Evolutionary conservation across 2,888 invertebrate genomes (phyloP), one percentile per base, ranked within the genome.

Genomic region (Mythimna albipuncta): DNA sequence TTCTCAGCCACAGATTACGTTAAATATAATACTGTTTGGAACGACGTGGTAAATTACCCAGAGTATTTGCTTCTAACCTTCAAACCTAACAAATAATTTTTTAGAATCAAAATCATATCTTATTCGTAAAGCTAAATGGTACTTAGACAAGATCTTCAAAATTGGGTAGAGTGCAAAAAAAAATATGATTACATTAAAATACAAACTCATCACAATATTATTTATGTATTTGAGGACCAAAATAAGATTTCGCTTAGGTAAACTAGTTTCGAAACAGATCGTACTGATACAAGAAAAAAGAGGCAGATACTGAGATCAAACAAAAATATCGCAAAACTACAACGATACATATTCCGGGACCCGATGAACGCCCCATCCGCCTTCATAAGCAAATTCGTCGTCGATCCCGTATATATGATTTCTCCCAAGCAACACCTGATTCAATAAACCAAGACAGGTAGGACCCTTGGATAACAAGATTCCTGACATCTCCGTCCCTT

Each of bases 371-470:
- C 26, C 44, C 64, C 69, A 44, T 77, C 57, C 79, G 19, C 63
- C 69, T 64, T 78, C 73, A 79, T 82, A 83, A 79, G 85, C 76
- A 83, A 85, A 85, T 83, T 82, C 81, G 75, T 74, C 68, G 68
- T 16, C 75, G 72, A 74, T 76, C 75, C 70, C 74, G 67, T 80
- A 80, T 83, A 83, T 82, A 80, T 78, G 82, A 88, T 86, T 85
- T 86, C 78, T 79, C 63, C 73, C 77, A 75, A 87, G 88, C 82
- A 88, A 86, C 87, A 87, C 85, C 88, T 89, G 89, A 90, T 91
- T 90, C 87, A 90, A 91, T 90, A 89, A 88, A 77, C 68, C 76
- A 82, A 83, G 85, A 85, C 87, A 83, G 86, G 84, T 83, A 82
- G 75, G 71, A 52, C 74, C 80, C 75, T 69, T 54, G 85, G 84